A percentile compares a stretch with the other conserved stretches of the same genome.
These are phyloP conservation scores for Kryptolebias ocellatus DNA, from an alignment of 2,797 vertebrate genomes.

Conservation along the genomic window DNA sequence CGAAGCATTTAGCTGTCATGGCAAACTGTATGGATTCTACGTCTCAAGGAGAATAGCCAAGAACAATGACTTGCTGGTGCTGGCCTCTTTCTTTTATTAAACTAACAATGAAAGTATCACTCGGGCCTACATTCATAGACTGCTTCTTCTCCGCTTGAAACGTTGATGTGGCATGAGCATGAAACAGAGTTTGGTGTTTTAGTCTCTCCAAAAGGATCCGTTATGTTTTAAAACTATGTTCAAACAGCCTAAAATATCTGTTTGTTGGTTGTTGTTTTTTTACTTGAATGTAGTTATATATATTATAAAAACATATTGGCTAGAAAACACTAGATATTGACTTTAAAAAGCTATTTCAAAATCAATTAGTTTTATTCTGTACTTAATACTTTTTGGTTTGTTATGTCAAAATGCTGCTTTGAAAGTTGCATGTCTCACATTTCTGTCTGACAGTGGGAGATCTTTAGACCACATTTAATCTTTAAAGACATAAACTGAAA, in stretches of 20 bases:
- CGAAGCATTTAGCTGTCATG: conserved; percentile 47
- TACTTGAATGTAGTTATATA: background rate
- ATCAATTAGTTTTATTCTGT: no score
- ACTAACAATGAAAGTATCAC: conserved; percentile 33
- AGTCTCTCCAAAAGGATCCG: conserved; percentile 6
- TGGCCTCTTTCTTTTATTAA: conserved; percentile 46
- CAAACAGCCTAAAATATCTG: background rate
- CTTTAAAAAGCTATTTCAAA: no score
- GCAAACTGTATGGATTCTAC: conserved; percentile 31
- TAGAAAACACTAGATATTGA: no score
- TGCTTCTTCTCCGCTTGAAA: conserved; percentile 10
- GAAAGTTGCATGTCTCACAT: no score
- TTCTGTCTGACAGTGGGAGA: no score
- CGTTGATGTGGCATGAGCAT: conserved; percentile 25
- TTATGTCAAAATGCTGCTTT: no score
- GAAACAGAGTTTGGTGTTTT: conserved; percentile 12
- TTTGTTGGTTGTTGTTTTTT: background rate
- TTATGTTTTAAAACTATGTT: conserved; percentile 12
- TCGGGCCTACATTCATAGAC: conserved; percentile 19
- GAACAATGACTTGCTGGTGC: conserved; percentile 38
- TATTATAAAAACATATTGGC: no score
- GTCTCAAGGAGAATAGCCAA: conserved; percentile 16
- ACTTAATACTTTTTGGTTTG: no score
- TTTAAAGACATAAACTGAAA: no score
- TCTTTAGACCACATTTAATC: no score